Base-by-base conservation (phyloP, 2,888 invertebrate species). In the Pyralis farinalis region DNA sequence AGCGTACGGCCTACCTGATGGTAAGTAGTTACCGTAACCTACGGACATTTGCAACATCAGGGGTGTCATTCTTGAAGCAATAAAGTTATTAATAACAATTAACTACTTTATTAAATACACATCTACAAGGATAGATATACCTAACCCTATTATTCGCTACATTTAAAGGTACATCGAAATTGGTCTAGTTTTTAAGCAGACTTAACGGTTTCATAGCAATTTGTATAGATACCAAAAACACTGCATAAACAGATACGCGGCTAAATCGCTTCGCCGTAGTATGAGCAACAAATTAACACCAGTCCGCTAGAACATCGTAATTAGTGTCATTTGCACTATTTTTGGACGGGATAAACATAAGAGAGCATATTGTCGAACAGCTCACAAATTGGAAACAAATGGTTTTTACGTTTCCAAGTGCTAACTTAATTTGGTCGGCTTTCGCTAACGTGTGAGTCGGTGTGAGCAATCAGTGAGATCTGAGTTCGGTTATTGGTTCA, bases 291-390 rank as follows among this genome's bases (percentile, higher is more conserved):
- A 47, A 80, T 88, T 87, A 88, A 55, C 86, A 77, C 78, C 51
- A 47, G 60, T 58, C 52, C 63, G 83, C 79, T 66, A 85, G 69
- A 77, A 58, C 49, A 53, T 60, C 74, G 63, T 85, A 84, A 86
- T 88, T 87, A 87, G 88, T 84, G 83, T 84, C 86, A 81, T 86
- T 86, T 75, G 84, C 84, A 85, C 84, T 84, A 68, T 84, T 85
- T 83, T 82, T 78, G 82, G 81, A 81, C 67, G 83, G 83, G 87
- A 87, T 87, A 77, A 85, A 86, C 83, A 85, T 72, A 79, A 74
- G 67, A 71, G 71, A 59, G 69, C 69, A 79, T 71, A 78, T 76
- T 86, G 85, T 83, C 76, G 79, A 74, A 53, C 67, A 49, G 63
- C 62, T 60, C 69, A 77, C 80, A 83, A 86, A 84, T 87, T 86